Evolutionary conservation across 30 jellyfish, hydroid and myxozoan genomes (phyloP), one percentile per base, ranked within the genome.

Genomic region (Catostylus mosaicus): DNA sequence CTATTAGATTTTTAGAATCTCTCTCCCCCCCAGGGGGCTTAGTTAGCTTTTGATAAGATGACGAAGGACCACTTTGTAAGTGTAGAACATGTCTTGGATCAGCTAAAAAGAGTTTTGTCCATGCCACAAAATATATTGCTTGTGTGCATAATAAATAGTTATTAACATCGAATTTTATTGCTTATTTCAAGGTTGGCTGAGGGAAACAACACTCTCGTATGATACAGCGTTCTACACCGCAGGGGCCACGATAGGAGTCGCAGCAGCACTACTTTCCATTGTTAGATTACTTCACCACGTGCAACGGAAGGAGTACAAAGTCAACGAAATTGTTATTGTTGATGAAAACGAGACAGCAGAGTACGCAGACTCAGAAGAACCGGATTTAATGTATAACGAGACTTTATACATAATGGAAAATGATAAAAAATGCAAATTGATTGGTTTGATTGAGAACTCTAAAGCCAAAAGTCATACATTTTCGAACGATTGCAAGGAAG

Each of bases 121-220:
- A n/a, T n/a, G n/a, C n/a, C n/a, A n/a, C n/a, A n/a, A n/a, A n/a
- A n/a, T n/a, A n/a, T n/a, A n/a, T n/a, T n/a, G n/a, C n/a, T n/a
- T n/a, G n/a, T n/a, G n/a, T n/a, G n/a, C n/a, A n/a, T n/a, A n/a
- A n/a, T n/a, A n/a, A n/a, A n/a, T n/a, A n/a, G n/a, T n/a, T n/a
- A n/a, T n/a, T n/a, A n/a, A n/a, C n/a, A n/a, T n/a, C n/a, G n/a
- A n/a, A n/a, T n/a, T n/a, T 50, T 5, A 10, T 9, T 50, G 5
- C 63, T n/a, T 38, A 5, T 54, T 18, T 35, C 16, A 27, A 87
- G 96, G 96, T n/a, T 87, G 79, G 75, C 77, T 87, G 31, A 79
- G 88, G 23, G 88, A 81, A 61, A 69, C 67, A 22, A 67, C 90
- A 14, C 51, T 27, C 30, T 38, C 78, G 2, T 87, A 87, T 78